Evolutionary conservation across 2,797 vertebrate genomes (phyloP).

Genomic region (Diplodus puntazzo): DNA sequence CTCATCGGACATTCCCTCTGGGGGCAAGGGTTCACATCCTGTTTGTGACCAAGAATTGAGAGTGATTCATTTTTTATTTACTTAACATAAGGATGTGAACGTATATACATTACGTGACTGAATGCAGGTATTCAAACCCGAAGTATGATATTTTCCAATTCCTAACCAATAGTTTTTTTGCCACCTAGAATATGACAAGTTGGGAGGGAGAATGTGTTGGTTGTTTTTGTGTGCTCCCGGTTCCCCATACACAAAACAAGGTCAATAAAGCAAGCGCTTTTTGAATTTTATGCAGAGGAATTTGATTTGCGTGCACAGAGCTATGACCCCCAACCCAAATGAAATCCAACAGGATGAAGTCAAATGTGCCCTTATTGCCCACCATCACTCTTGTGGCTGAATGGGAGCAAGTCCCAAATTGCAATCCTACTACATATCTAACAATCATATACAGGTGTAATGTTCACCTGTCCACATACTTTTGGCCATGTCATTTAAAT

Average conservation of each 20-base stretch:
- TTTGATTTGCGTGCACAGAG: neutral
- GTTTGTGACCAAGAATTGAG: no score
- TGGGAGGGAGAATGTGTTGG: no score
- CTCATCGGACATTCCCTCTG: no score
- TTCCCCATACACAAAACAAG: neutral
- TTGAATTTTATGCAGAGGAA: neutral
- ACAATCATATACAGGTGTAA: neutral
- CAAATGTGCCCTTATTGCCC: neutral
- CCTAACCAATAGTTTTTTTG: no score
- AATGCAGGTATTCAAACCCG: no score
- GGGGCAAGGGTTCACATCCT: no score
- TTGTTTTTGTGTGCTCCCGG: neutral
- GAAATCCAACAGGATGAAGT: neutral
- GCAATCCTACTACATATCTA: neutral
- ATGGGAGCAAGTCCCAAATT: neutral
- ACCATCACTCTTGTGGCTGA: neutral
- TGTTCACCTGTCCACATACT: slow-evolving; percentile 4
- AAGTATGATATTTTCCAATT: no score
- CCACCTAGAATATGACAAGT: no score
- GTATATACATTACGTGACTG: no score
- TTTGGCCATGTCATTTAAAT: slow-evolving; percentile 9
- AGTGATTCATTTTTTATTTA: no score
- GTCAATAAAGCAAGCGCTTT: neutral
- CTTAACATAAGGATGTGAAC: no score
- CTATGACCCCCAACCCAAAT: neutral